Evolutionary conservation across 2,797 vertebrate genomes (phyloP), one percentile per base, ranked within the genome.

Genomic region (Sciaenops ocellatus): DNA sequence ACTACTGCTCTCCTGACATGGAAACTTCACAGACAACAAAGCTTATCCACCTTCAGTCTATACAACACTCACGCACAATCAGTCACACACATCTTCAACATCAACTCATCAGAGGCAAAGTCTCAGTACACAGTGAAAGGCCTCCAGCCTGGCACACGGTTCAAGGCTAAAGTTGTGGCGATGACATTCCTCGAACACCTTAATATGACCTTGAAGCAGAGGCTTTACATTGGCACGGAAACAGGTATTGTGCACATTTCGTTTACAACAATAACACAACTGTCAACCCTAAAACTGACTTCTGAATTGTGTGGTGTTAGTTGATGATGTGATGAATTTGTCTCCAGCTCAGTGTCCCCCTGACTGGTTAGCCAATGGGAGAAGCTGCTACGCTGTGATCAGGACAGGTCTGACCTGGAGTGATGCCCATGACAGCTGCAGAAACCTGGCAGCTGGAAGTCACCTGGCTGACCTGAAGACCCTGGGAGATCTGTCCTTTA

Each of bases 391-490:
- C 69, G 89, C 1, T 72, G 77, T 97, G 51, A 89, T 80, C 30
- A 81, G 82, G 84, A 85, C 93, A 1, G 94, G 88, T 68, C 87
- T 92, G 54, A 84, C 90, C 0, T 97, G 97, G 97, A 92, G 83
- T 41, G 64, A 83, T 61, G 96, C 96, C 38, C 90, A 94, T 70
- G 57, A 73, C 34, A 73, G 26, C 13, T 98, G 97, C 86, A 79
- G 85, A 57, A 48, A 48, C 0, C 76, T 92, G 71, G 88, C 83
- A 16, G 80, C 20, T 67, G 95, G 93, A 76, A 92, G 94, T 17
- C 95, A 96, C 79, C 96, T 98, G 81, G 94, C 95, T 67, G 91
- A 97, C 80, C 52, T 97, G 69, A 95, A 95, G 79, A 96, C 72
- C 50, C 81, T 88, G 71, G 93, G 94, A 76, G 96, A 98, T 84